phyloP scores from a whole-genome alignment of 2,113 vertebrate genomes.

The Aegithalos caudatus region DNA sequence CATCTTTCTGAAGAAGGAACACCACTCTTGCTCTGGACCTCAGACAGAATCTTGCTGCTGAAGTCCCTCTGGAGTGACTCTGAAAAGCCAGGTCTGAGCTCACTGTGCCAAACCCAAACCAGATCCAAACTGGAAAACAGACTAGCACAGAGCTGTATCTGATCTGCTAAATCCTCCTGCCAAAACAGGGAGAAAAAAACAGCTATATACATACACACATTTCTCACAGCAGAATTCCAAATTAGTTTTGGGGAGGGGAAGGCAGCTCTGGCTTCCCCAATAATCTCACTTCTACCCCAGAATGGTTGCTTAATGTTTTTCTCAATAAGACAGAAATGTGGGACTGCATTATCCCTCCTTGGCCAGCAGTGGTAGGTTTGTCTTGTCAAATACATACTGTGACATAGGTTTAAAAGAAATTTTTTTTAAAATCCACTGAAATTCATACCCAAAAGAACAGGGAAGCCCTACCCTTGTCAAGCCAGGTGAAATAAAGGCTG shows the following conservation, averaged over 20 bases:
- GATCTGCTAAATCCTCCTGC: background rate
- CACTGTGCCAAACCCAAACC: background rate
- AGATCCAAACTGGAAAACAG: background rate
- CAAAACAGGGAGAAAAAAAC: background rate
- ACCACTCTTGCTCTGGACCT: background rate
- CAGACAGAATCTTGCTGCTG: background rate
- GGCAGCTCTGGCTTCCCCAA: background rate
- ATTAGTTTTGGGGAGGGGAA: background rate
- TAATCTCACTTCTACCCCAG: background rate
- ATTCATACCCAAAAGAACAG: background rate
- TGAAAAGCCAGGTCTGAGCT: background rate
- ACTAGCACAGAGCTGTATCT: background rate
- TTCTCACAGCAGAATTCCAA: background rate
- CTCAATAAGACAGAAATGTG: background rate
- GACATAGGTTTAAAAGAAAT: background rate
- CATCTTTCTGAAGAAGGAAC: background rate
- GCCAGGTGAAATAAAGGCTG: background rate
- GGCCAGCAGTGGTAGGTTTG: background rate
- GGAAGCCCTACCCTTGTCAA: background rate
- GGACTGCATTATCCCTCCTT: background rate
- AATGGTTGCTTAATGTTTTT: background rate
- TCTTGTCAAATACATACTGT: background rate
- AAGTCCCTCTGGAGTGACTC: background rate
- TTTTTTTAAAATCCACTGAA: background rate
- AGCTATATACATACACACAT: fast-evolving